Evolutionary conservation across 2,888 invertebrate species (phyloP).

Genomic region (Boloria euphrosyne): DNA sequence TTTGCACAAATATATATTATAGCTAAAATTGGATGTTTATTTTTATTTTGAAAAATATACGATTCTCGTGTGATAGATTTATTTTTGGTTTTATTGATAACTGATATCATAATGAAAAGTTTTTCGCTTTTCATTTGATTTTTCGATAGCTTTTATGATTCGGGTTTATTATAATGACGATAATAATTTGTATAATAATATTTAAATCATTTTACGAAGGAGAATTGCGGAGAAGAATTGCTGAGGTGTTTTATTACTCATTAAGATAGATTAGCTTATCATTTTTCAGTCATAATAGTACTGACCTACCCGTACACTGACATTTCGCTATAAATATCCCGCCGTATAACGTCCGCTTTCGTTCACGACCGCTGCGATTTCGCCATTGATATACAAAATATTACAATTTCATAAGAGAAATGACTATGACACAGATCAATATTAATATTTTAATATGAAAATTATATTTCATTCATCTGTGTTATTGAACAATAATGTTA

Average conservation of each 20-base stretch:
- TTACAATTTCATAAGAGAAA: neutral
- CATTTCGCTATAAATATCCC: constrained; percentile 72
- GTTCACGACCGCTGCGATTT: constrained; percentile 59
- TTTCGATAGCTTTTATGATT: too few relatives aligned
- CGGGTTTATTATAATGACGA: too few relatives aligned
- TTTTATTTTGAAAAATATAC: too few relatives aligned
- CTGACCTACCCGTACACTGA: constrained; percentile 75
- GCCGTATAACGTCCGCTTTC: constrained; percentile 68
- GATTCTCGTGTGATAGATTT: too few relatives aligned
- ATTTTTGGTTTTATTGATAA: too few relatives aligned
- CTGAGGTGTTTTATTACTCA: constrained; percentile 34
- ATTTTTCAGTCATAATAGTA: constrained; percentile 66
- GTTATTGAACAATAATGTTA: neutral
- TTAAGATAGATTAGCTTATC: constrained; percentile 42
- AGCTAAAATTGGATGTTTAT: too few relatives aligned
- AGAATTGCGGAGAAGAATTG: constrained; percentile 16
- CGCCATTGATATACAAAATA: constrained; percentile 15
- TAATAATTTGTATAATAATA: too few relatives aligned
- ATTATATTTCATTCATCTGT: neutral
- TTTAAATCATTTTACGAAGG: neutral
- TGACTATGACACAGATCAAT: neutral
- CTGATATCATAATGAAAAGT: too few relatives aligned
- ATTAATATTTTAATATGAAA: neutral
- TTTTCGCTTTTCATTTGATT: too few relatives aligned
- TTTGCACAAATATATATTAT: too few relatives aligned